Base-by-base conservation (phyloP, 2,888 invertebrate species). In the Callyntrura sp. region DNA sequence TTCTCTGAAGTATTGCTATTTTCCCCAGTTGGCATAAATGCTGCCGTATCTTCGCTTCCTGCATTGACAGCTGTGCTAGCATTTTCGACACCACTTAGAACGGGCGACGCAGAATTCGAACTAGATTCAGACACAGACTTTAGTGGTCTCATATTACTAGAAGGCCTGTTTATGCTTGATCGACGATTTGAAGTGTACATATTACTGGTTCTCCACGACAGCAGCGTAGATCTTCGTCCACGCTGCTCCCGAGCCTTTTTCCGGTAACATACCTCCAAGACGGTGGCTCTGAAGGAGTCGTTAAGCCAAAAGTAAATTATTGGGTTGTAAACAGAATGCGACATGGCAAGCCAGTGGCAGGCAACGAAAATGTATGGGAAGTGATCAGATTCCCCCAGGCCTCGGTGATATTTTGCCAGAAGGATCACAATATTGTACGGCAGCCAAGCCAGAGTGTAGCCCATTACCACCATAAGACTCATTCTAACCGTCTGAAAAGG, bases 401-500 rank as follows among this genome's bases (percentile, higher is more conserved):
- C 51, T 4, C 48, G 62, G 48, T 89, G 76, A 25, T 90, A 90
- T 62, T 85, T 85, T 1, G 51, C 78, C 8, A 92, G 73, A 11
- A 93, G 60, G 43, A 55, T 57, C 12, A 93, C 85, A 14, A 91
- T 51, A 85, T 94, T 94, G 35, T 95, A 93, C 0, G 95, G 95
- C 45, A 95, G 93, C 95, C 95, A 95, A 90, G 95, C 95, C 0
- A 95, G 90, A 1, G 94, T 94, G 93, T 95, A 95, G 57, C 94
- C 94, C 6, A 94, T 92, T 12, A 95, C 95, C 70, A 95, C 94
- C 9, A 94, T 94, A n/a, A 95, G 94, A 94, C 95, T 95, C 95
- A 95, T 95, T 93, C 95, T 95, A 85, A 95, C 94, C 94, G 95
- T 95, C 95, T 95, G 94, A 12, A 73, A 79, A 1, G 20, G 14